Conservation (phyloP, 2,797 vertebrate species). For the Megaceryle alcyon region DNA sequence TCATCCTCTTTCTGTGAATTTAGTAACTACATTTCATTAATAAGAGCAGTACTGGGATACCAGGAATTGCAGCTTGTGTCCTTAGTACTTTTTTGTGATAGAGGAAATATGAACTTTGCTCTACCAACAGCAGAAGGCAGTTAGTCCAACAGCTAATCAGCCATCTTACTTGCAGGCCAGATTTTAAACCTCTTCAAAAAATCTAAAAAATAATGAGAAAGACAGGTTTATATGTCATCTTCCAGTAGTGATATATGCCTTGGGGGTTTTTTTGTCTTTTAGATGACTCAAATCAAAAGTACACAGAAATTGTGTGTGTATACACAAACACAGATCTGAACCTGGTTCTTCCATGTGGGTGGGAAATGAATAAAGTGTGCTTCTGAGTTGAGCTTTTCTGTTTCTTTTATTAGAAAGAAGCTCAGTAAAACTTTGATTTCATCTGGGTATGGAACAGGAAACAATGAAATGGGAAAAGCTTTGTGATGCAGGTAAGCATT, state of each 20-base stretch:
- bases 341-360: not conserved
- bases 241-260: not conserved
- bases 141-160: not conserved
- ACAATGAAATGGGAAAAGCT: not conserved
- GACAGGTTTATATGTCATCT: not conserved
- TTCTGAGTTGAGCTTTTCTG: not conserved
- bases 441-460: not conserved
- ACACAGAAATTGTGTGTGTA: not conserved
- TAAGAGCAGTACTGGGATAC: not conserved
- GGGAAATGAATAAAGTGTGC: not conserved
- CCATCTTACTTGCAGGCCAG: not conserved
- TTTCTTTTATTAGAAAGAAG: not conserved
- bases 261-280: not conserved
- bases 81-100: not conserved
- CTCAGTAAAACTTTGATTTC: not conserved
- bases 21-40: not conserved
- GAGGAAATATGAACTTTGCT: not conserved
- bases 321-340: not conserved
- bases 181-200: not conserved
- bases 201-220: not conserved
- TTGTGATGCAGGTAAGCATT: not conserved
- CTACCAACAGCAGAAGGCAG: not conserved
- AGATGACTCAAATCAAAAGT: not conserved
- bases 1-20: not conserved
- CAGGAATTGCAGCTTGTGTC: not conserved